Evolutionary conservation across 2,113 vertebrate species (phyloP).

Genomic region (Barnardius zonarius): DNA sequence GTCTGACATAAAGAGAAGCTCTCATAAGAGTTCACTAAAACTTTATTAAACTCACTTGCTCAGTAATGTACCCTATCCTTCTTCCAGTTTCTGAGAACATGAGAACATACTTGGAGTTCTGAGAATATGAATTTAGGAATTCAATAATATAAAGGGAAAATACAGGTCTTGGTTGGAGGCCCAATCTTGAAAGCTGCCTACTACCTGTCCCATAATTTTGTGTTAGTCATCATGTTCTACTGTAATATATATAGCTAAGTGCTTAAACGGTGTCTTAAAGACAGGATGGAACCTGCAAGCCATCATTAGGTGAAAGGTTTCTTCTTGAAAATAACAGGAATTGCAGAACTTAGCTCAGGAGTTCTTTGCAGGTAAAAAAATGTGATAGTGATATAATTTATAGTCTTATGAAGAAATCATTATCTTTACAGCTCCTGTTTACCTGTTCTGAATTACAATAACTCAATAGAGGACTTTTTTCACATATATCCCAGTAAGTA

Average conservation of each 20-base stretch:
- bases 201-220: not conserved
- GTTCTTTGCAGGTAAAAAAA: not conserved
- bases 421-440: not conserved
- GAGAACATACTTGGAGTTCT: not conserved
- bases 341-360: not conserved
- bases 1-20: not conserved
- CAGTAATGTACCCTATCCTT: not conserved
- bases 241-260: not conserved
- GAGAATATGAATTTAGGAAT: not conserved
- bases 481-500: not conserved
- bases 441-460: not conserved
- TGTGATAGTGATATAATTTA: not conserved
- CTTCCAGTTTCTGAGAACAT: not conserved
- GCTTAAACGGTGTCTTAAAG: not conserved
- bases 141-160: not conserved
- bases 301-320: not conserved
- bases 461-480: not conserved
- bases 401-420: not conserved
- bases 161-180: not conserved
- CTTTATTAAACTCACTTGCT: not conserved
- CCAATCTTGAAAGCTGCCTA: not conserved
- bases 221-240: not conserved
- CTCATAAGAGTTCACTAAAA: constrained; percentile 14
- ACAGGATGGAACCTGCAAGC: not conserved
- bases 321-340: not conserved